Base-by-base conservation (phyloP, 2,888 invertebrate species). In the Cheilosia grossa region DNA sequence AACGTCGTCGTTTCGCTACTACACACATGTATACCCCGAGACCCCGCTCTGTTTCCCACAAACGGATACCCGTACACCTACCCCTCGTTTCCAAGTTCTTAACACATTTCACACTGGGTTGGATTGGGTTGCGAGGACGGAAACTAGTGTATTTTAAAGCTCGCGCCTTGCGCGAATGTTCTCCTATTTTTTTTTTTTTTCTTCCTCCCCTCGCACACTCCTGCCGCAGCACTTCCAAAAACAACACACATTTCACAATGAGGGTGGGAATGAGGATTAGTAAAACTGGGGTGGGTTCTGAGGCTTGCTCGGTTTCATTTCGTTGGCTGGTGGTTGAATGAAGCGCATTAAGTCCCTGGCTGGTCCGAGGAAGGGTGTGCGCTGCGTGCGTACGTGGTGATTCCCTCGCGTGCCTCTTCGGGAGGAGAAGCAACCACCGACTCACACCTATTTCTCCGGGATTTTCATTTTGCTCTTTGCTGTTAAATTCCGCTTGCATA, bases 161-260 rank as follows among this genome's bases (percentile, higher is more conserved):
- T 88, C 87, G 87, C 87, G 87, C 82, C 54, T 49, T 79, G 73
- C 88, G 88, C 85, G 81, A 87, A 86, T 82, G 82, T 87, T 88
- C 69, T 77, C 78, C 88, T 88, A 88, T 88, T 88, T 88, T 89
- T 89, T 89, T 88, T 30, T 30, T 7, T 30, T 30, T 30, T 30
- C 13, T 88, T 82, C 72, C 47, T 64, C 30, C 15, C 9, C 47
- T 64, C 64, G 24, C 30, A 47, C 47, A 10, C 44, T 47, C 42
- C 15, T 56, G 42, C n/a, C 49, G 33, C 33, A 24, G 13, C 33
- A 33, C 27, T 17, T 9, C 40, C 40, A 42, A 47, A 24, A 51
- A 49, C 64, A 79, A 67, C 51, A 78, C 51, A 69, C 42, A 70
- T 64, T 49, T 64, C 37, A 66, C 61, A 64, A 51, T 37, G 70